phyloP scores from a whole-genome alignment of 1,140 invertebrate genomes.

The Heliothis subflexa region DNA sequence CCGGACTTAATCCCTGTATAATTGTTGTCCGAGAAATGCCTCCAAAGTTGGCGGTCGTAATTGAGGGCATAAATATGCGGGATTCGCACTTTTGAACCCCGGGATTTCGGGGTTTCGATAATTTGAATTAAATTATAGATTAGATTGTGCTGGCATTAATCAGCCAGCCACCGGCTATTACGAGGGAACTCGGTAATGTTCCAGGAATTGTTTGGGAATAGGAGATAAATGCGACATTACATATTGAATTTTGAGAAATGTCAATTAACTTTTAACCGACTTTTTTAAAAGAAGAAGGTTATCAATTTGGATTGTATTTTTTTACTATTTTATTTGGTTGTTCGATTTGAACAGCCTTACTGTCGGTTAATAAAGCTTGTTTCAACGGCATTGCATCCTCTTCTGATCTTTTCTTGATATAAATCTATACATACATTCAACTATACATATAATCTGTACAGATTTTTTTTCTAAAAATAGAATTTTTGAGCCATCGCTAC shows the following conservation, averaged over 20 bases:
- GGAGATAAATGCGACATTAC: not conserved
- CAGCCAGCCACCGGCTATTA: slow-evolving; percentile 19
- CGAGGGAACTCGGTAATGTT: not conserved
- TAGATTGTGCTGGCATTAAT: slow-evolving; percentile 40
- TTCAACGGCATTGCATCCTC: too few species aligned
- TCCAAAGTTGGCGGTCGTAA: slow-evolving; percentile 72
- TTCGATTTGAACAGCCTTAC: too few species aligned
- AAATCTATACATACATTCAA: too few species aligned
- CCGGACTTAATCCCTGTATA: slow-evolving; percentile 76
- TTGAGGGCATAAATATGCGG: slow-evolving; percentile 62
- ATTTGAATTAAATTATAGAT: slow-evolving; percentile 56
- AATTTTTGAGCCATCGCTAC: too few species aligned
- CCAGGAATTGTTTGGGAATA: not conserved
- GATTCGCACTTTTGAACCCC: slow-evolving; percentile 52
- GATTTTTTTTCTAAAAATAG: too few species aligned
- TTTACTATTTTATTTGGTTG: too few species aligned
- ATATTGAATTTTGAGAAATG: slow-evolving; percentile 10
- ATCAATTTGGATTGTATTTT: too few species aligned
- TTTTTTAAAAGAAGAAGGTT: too few species aligned
- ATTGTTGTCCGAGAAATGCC: slow-evolving; percentile 81
- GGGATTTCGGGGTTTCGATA: slow-evolving; percentile 31
- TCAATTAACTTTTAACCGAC: too few species aligned
- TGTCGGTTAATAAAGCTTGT: too few species aligned
- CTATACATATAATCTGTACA: too few species aligned
- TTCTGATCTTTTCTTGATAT: too few species aligned